A percentile compares a stretch with the other conserved stretches of the same genome.
Evolutionary conservation across 2,797 vertebrate species (phyloP).

Genomic region (Enteromius afrohamiltoni): DNA sequence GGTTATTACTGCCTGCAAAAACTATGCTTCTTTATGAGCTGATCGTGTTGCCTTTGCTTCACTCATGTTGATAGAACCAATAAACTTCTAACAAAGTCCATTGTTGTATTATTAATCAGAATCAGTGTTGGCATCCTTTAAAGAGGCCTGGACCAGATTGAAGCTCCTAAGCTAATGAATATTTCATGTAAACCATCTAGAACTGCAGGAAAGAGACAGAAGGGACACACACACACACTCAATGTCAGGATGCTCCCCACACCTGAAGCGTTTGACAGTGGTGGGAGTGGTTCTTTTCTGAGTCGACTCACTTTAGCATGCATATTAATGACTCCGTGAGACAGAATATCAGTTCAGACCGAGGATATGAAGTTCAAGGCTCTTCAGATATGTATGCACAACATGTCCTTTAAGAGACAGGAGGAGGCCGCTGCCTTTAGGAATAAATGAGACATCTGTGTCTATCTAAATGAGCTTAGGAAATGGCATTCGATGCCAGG

Average conservation of each 20-base stretch:
- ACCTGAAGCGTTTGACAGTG: conserved; percentile 12
- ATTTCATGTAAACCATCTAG: conserved; percentile 42
- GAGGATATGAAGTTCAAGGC: conserved; percentile 39
- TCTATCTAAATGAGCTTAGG: conserved; percentile 56
- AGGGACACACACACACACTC: conserved; percentile 4
- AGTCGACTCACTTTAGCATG: conserved; percentile 16
- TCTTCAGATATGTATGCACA: conserved; percentile 45
- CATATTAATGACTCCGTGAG: conserved; percentile 26
- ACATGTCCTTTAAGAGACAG: conserved; percentile 49
- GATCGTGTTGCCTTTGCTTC: neutral
- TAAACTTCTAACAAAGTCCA: conserved; percentile 53
- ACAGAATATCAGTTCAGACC: conserved; percentile 19
- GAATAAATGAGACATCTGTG: conserved; percentile 58
- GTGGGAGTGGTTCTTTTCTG: neutral
- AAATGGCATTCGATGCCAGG: conserved; percentile 48
- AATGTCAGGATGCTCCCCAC: conserved; percentile 34
- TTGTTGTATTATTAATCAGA: conserved; percentile 55
- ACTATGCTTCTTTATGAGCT: conserved; percentile 29
- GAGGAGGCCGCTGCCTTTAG: conserved; percentile 34
- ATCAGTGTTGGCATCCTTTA: conserved; percentile 41
- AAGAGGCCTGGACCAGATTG: conserved; percentile 48
- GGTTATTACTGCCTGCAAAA: conserved; percentile 17
- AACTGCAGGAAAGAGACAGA: neutral
- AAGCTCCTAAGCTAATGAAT: conserved; percentile 56
- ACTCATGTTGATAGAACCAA: conserved; percentile 37